phyloP scores from a whole-genome alignment of 1,140 invertebrate genomes.

The Cydia amplana region DNA sequence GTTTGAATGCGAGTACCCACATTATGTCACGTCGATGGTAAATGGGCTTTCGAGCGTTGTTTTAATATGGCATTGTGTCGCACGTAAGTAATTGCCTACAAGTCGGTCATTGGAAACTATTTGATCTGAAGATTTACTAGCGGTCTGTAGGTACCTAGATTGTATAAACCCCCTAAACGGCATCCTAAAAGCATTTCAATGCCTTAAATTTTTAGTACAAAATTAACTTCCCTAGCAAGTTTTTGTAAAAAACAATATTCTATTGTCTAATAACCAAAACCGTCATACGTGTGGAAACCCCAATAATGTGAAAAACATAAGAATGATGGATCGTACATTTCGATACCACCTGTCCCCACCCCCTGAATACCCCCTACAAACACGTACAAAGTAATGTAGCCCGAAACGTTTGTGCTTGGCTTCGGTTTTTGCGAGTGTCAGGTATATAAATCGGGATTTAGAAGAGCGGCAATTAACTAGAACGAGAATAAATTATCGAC shows the following conservation, averaged over 20 bases:
- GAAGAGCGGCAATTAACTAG: not conserved
- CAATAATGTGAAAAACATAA: conserved; percentile 20
- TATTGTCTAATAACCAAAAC: not conserved
- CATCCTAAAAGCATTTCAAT: too few relatives aligned
- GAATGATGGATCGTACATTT: conserved; percentile 14
- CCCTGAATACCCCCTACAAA: not conserved
- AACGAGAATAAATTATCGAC: not conserved
- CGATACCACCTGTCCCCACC: conserved; percentile 6
- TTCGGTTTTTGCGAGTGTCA: not conserved
- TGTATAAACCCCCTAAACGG: too few relatives aligned
- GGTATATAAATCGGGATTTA: not conserved
- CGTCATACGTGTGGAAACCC: conserved; percentile 6
- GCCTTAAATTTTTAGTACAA: too few relatives aligned
- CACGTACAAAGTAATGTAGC: conserved; percentile 11
- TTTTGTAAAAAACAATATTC: too few relatives aligned
- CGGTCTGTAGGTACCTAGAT: too few relatives aligned
- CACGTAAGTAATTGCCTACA: not conserved
- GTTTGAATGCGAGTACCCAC: not conserved
- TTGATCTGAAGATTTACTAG: too few relatives aligned
- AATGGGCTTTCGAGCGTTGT: not conserved
- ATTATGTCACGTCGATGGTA: conserved; percentile 2
- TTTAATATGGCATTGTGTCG: not conserved
- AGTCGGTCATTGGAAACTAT: too few relatives aligned
- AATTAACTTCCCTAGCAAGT: too few relatives aligned
- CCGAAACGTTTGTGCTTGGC: not conserved